Percentiles rank a stretch among this genome's conserved stretches.
These are phyloP conservation scores for Manis pentadactyla DNA, from an alignment of 2,797 vertebrate species.

Conservation along the genomic window DNA sequence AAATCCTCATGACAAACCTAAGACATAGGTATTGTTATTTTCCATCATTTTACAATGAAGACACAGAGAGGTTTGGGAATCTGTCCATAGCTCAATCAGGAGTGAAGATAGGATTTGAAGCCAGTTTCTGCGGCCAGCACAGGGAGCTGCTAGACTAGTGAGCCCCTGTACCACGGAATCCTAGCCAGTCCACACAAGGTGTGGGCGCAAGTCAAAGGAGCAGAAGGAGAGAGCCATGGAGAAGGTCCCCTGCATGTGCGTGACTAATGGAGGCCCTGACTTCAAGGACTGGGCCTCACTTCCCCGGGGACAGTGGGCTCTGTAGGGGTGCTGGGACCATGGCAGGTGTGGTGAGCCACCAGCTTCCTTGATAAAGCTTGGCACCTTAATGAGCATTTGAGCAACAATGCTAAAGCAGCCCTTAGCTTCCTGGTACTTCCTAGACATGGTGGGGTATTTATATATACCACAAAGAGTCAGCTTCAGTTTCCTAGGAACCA, in stretches of 20 bases:
- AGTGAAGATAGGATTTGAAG: background rate
- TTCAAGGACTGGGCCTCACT: background rate
- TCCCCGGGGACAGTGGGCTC: background rate
- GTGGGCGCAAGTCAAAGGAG: background rate
- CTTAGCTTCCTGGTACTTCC: constrained; percentile 43
- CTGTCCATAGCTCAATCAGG: background rate
- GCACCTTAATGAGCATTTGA: constrained; percentile 19
- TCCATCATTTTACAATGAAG: background rate
- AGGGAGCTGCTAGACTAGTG: background rate
- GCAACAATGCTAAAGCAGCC: background rate
- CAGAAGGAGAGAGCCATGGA: background rate
- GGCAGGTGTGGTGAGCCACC: background rate
- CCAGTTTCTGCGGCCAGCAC: background rate
- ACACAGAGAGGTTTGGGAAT: background rate
- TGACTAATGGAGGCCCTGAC: background rate
- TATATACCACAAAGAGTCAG: background rate
- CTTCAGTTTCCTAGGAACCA: background rate
- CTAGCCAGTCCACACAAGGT: background rate
- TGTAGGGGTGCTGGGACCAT: background rate
- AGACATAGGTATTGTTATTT: background rate
- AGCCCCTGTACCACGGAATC: background rate
- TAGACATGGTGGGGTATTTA: background rate
- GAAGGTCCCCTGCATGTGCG: background rate
- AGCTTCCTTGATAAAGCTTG: background rate
- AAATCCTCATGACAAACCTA: background rate